Base-by-base conservation (phyloP, 2,113 vertebrate species). In the Ictalurus furcatus region DNA sequence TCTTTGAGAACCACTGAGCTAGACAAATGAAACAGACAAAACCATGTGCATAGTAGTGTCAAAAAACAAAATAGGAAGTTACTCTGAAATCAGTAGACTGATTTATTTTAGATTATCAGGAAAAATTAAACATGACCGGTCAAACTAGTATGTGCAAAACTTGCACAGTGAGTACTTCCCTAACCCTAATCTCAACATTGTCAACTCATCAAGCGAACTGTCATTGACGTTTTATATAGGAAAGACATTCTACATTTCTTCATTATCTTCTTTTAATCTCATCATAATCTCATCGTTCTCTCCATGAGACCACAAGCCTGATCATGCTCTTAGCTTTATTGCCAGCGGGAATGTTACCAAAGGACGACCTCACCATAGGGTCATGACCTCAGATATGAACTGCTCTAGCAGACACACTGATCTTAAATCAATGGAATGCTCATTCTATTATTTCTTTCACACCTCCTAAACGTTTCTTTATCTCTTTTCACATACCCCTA, bases 301-400 rank as follows among this genome's bases (percentile, higher is more conserved):
- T 78, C 54, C 25, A 73, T 23, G 21, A 54, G n/a, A 65, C 12
- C 30, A 74, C n/a, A 69, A 34, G n/a, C 78, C 34, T 63, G 37
- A 44, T n/a, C 37, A 34, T 88, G 40, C 71, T 76, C 58, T 54
- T 86, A 58, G 48, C 23, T 90, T 34, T 82, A 79, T 65, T 85
- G 84, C 34, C 30, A 81, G 56, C 59, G 48, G 84, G 74, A 88
- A 85, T 88, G 83, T 90, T 52, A 88, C 87, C 87, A 86, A 83
- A 54, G 67, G 54, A 88, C 16, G 84, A 89, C 74, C 84, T 71
- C 83, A 56, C 34, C 34, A 48, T 86, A 34, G 76, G 88, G 84
- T 86, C 88, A 81, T 80, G 88, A 89, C 88, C 88, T 79, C 84
- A 71, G 84, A 85, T 85, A 71, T 88, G 44, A 69, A 71, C 84